Conservation (phyloP, 1,140 invertebrate genomes). For the Andrena cerasifolii region DNA sequence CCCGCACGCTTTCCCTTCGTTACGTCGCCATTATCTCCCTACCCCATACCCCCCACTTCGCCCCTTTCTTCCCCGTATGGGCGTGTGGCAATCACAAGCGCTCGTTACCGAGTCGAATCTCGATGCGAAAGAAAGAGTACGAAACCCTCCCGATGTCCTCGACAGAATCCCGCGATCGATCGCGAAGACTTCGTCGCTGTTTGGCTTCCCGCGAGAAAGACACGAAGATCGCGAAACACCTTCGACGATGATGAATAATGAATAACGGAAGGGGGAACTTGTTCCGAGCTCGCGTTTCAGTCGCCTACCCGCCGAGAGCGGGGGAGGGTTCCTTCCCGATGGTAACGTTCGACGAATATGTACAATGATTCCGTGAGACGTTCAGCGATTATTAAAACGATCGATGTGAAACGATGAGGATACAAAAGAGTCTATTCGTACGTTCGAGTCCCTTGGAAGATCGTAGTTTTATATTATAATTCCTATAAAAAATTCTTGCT, state of each 20-base stretch:
- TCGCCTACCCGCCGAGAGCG: too few relatives aligned
- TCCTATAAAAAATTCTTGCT: conserved; percentile 32
- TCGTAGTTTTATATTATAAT: conserved; percentile 12
- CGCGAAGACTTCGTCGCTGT: conserved; percentile 34
- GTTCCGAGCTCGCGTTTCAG: background rate
- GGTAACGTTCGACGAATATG: background rate
- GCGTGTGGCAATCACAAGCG: conserved; percentile 1
- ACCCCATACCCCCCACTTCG: background rate
- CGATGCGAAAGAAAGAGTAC: conserved; percentile 57
- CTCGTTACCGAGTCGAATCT: conserved; percentile 47
- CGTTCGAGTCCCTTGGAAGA: conserved; percentile 23
- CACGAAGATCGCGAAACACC: conserved; percentile 49
- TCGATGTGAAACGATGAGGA: conserved; percentile 10
- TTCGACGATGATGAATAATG: conserved; percentile 26
- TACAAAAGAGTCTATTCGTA: conserved; percentile 32
- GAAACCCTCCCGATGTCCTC: conserved; percentile 62
- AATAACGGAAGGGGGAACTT: conserved; percentile 7
- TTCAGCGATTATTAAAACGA: conserved; percentile 18
- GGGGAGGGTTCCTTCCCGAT: background rate
- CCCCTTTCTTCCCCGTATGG: conserved; percentile 12
- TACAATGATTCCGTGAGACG: conserved; percentile 23
- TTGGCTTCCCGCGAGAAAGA: conserved; percentile 42
- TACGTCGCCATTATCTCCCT: conserved; percentile 11
- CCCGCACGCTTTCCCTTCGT: conserved; percentile 32
- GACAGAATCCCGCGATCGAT: conserved; percentile 58